Conservation (phyloP, 2,888 invertebrate species). For the Melinaea menophilus region DNA sequence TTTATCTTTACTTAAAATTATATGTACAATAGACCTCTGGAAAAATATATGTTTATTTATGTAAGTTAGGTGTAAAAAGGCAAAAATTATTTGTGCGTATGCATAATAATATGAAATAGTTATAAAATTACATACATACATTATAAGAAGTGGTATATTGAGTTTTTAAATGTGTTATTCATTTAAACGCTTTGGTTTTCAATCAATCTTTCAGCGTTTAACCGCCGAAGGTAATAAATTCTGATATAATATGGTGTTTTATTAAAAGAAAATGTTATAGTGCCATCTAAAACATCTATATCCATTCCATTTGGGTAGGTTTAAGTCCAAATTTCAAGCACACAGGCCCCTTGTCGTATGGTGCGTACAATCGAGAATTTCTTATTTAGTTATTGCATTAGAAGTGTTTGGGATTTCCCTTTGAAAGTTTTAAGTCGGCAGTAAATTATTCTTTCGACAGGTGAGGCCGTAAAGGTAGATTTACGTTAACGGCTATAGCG, state of each 20-base stretch:
- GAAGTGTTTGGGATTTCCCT: constrained; percentile 75
- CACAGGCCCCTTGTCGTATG: constrained; percentile 24
- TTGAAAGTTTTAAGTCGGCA: constrained; percentile 74
- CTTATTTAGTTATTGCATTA: constrained; percentile 75
- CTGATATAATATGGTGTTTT: background rate
- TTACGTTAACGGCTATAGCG: constrained; percentile 69
- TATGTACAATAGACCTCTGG: too few species aligned
- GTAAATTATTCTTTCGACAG: constrained; percentile 78
- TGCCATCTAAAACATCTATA: constrained; percentile 34
- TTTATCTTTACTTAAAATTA: too few species aligned
- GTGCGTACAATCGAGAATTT: constrained; percentile 64
- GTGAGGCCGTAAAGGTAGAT: constrained; percentile 77
- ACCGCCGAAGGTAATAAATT: too few species aligned
- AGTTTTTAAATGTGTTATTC: constrained; percentile 6
- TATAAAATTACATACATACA: constrained; percentile 21
- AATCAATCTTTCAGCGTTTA: too few species aligned
- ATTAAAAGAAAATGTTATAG: background rate
- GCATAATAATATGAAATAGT: constrained; percentile 35
- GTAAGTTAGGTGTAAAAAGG: too few species aligned
- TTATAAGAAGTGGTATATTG: constrained; percentile 7
- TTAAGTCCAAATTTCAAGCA: constrained; percentile 56
- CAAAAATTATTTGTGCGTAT: constrained; percentile 24
- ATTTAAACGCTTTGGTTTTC: constrained; percentile 4
- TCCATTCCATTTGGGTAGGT: constrained; percentile 52
- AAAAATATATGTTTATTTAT: too few species aligned